phyloP scores from a whole-genome alignment of 2,113 vertebrate genomes.

The Guaruba guarouba region DNA sequence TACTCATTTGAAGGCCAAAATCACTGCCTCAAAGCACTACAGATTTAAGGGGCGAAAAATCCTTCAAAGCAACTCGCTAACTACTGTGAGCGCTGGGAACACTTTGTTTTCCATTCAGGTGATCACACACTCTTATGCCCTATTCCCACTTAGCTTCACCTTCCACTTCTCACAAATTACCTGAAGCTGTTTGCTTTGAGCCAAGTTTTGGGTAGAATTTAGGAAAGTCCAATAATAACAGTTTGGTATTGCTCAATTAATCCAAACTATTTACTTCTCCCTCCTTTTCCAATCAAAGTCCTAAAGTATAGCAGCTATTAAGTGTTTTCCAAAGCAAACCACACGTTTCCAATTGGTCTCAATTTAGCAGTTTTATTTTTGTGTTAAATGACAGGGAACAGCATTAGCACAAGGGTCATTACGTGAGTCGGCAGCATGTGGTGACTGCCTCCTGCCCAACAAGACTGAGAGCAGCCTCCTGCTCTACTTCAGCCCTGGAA shows the following conservation, averaged over 20 bases:
- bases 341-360: background rate
- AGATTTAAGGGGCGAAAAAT: slow-evolving; percentile 17
- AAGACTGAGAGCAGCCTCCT: background rate
- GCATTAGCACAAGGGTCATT: slow-evolving; percentile 48
- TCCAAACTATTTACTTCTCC: slow-evolving; percentile 17
- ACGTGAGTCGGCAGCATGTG: background rate
- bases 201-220: background rate
- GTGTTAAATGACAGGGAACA: slow-evolving; percentile 48
- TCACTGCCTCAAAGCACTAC: background rate
- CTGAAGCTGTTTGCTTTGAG: slow-evolving; percentile 4
- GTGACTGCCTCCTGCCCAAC: background rate
- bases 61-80: slow-evolving; percentile 6
- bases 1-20: background rate
- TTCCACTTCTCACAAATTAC: background rate
- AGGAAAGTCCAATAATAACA: background rate
- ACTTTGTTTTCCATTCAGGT: slow-evolving; percentile 15
- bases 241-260: background rate
- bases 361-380: slow-evolving; percentile 53
- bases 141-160: background rate
- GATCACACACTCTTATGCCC: background rate
- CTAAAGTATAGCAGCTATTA: background rate
- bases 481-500: background rate
- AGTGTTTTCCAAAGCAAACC: slow-evolving; percentile 3
- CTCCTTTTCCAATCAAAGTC: background rate
- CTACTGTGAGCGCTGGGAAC: background rate